Conservation (phyloP, 2,113 vertebrate genomes). For the Lepidothrix coronata region DNA sequence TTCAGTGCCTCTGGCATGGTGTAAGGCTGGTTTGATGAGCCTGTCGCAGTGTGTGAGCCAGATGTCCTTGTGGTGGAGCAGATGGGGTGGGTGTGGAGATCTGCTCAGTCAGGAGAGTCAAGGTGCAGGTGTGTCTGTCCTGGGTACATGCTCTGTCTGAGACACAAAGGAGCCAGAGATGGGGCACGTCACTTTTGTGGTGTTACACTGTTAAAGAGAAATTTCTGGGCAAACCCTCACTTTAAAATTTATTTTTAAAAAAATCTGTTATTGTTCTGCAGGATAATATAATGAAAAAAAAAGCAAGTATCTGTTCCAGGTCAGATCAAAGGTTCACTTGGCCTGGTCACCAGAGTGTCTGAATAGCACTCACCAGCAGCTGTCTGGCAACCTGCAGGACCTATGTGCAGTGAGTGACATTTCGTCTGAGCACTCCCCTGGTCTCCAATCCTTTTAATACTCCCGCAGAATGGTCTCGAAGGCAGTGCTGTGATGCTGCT, state of each 20-base stretch:
- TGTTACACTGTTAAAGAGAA: background rate
- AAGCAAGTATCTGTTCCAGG: background rate
- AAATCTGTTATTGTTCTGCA: background rate
- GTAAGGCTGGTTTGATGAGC: background rate
- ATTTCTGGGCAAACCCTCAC: background rate
- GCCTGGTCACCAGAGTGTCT: background rate
- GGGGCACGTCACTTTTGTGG: accelerated
- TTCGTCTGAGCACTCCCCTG: background rate
- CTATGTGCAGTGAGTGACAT: background rate
- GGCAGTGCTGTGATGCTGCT: background rate
- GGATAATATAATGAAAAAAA: background rate
- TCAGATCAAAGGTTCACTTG: background rate
- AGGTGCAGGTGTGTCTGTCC: background rate
- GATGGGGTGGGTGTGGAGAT: background rate
- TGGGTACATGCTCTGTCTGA: no score
- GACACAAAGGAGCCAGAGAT: background rate
- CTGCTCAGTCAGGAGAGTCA: background rate
- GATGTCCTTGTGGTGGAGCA: background rate
- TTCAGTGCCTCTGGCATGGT: background rate
- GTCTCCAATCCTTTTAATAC: background rate
- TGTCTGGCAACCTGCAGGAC: background rate
- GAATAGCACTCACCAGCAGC: background rate
- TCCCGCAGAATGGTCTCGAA: accelerated
- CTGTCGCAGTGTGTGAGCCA: background rate
- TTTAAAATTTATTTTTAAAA: no score